A percentile compares a stretch with the other conserved stretches of the same genome.
phyloP scores from a whole-genome alignment of 2,797 vertebrate genomes.

The Acropternis orthonyx region DNA sequence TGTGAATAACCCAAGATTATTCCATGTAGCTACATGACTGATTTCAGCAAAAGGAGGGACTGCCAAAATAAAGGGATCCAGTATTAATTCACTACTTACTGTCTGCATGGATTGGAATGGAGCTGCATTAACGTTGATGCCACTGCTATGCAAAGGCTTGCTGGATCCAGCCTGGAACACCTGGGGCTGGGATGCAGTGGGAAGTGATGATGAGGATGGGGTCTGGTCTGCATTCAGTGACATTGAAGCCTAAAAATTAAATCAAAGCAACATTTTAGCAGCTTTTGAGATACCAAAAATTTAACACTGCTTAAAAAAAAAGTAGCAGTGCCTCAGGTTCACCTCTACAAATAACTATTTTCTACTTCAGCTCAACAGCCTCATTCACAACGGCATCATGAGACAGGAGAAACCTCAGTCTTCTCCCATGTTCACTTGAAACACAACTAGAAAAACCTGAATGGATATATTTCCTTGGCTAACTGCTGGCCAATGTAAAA shows the following conservation, averaged over 20 bases:
- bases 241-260: conserved; percentile 83
- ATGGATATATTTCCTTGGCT: not conserved
- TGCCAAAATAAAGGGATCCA: not conserved
- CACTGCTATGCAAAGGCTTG: conserved; percentile 94
- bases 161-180: conserved; percentile 91
- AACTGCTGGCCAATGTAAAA: not conserved
- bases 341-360: not conserved
- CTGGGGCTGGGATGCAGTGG: conserved; percentile 89
- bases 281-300: not conserved
- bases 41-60: not conserved
- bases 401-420: not conserved
- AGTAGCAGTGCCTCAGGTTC: not conserved
- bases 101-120: conserved; percentile 99
- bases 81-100: conserved; percentile 73
- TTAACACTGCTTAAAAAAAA: not conserved
- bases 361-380: not conserved
- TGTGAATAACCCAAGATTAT: not conserved
- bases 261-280: conserved; percentile 25
- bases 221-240: conserved; percentile 90
- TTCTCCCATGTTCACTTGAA: not conserved
- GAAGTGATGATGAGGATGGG: conserved; percentile 87
- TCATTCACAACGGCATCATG: not conserved
- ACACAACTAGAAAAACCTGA: not conserved
- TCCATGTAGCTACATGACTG: not conserved
- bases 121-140: conserved; percentile 98